Evolutionary conservation across 2,888 invertebrate species (phyloP), one percentile per base, ranked within the genome.

Genomic region (Drosophila tanythrix): DNA sequence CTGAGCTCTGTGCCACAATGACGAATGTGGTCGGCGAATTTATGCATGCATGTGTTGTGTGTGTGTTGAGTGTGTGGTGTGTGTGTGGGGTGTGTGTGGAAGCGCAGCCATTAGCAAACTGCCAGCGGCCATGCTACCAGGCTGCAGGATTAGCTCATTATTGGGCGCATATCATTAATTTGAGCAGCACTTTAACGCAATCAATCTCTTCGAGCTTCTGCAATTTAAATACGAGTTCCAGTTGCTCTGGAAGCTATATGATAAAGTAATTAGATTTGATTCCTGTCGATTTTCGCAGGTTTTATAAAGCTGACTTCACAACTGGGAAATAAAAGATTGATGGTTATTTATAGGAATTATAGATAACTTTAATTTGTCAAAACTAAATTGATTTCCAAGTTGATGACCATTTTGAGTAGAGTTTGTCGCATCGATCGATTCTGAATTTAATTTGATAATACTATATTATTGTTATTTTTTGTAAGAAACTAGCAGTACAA

Each of bases 101-200:
- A 43, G 76, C 59, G 40, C 59, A n/a, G 60, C 67, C 79, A 78
- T 78, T 78, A 78, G 40, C 61, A 51, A 52, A 65, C 60, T 43
- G 76, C 72, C 79, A 53, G 53, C 8, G 70, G 74, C 70, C 70
- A 57, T 66, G 75, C 77, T 51, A 61, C 65, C 29, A 62, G 51
- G 56, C 8, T 29, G 33, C 29, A 50, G 27, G 68, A 78, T 79
- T 65, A 69, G 29, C 64, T 72, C 68, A 76, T 72, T 72, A 76
- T 51, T 48, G 27, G 15, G 1, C 1, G 40, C 56, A 67, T 35
- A 38, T 66, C 43, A 25, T 53, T 33, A 58, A 21, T 27, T 33
- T 21, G 10, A 11, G 31, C 10, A 59, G 27, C 27, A 13, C 48
- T 43, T 60, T 18, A 2, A 18, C 0, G 10, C 31, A 55, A 55